Evolutionary conservation across 1,140 invertebrate genomes (phyloP), one percentile per base, ranked within the genome.

Genomic region (Halesus radiatus): DNA sequence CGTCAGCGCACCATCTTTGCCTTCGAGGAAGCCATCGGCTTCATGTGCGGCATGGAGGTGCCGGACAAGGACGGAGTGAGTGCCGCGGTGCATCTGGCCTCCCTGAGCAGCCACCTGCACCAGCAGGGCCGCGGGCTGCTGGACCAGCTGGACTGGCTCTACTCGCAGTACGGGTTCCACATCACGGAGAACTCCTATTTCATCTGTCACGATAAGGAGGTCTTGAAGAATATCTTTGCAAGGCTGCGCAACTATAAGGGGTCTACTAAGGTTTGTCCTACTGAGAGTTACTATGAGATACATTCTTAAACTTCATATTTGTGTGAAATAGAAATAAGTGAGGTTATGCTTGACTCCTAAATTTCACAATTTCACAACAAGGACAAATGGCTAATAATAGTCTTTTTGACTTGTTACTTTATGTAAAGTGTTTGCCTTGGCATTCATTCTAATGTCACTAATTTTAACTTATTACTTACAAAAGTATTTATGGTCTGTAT

Each of bases 61-160:
- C 89, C 98, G 3, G 98, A 99, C 86, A 99, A 99, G 87, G 98
- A 99, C 90, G 98, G 98, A 0, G 92, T 99, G 13, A 95, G 93
- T 56, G 97, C 97, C 1, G 96, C 95, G 0, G 92, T 93, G 5
- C 92, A 95, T 29, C 85, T 93, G 58, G 95, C 95, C 3, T 95
- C 98, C 84, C 89, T 99, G 88, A 93, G 94, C 6, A 92, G 93
- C 6, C 94, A 94, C 86, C 88, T 99, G 7, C 89, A 93, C 81
- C 88, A 87, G n/a, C 86, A 94, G 64, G 90, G 92, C 1, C 87
- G 92, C 16, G 94, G 93, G 0, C 88, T 99, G 10, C 84, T 86
- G 10, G 88, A 95, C n/a, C 94, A 98, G 87, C 88, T 99, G 23
- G 88, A 94, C 3, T 91, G 93, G 54, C 93, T 99, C 74, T 99